Evolutionary conservation across 2,888 invertebrate genomes (phyloP).

Genomic region (Coleophora flavipennella): DNA sequence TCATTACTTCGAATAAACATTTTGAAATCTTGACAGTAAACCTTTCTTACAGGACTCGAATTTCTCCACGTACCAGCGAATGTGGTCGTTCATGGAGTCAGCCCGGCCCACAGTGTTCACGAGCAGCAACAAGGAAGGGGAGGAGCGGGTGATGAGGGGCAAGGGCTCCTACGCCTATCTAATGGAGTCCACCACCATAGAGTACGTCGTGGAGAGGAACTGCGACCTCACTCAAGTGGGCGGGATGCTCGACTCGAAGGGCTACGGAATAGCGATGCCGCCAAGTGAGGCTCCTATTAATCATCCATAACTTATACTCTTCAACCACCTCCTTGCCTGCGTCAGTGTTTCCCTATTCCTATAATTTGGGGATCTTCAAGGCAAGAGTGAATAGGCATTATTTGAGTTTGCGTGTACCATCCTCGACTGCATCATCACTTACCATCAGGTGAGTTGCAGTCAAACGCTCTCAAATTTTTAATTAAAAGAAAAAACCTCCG

Average conservation of each 20-base stretch:
- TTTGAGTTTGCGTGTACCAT: too few species aligned
- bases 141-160: conserved; percentile 87
- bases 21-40: too few species aligned
- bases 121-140: conserved; percentile 89
- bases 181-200: conserved; percentile 98
- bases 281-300: conserved; percentile 77
- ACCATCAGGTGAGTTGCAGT: too few species aligned
- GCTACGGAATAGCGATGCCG: conserved; percentile 95
- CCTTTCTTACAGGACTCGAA: conserved; percentile 91
- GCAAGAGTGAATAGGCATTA: too few species aligned
- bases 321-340: too few species aligned
- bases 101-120: conserved; percentile 91
- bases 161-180: conserved; percentile 94
- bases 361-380: too few species aligned
- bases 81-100: conserved; percentile 97
- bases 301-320: neutral
- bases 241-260: conserved; percentile 92
- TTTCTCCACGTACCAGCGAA: conserved; percentile 92
- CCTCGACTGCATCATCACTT: too few species aligned
- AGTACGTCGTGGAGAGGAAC: conserved; percentile 92
- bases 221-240: conserved; percentile 95
- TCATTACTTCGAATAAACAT: too few species aligned
- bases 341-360: too few species aligned
- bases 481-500: too few species aligned
- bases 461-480: too few species aligned